Evolutionary conservation across 2,113 vertebrate species (phyloP).

Genomic region (Oxyura jamaicensis): DNA sequence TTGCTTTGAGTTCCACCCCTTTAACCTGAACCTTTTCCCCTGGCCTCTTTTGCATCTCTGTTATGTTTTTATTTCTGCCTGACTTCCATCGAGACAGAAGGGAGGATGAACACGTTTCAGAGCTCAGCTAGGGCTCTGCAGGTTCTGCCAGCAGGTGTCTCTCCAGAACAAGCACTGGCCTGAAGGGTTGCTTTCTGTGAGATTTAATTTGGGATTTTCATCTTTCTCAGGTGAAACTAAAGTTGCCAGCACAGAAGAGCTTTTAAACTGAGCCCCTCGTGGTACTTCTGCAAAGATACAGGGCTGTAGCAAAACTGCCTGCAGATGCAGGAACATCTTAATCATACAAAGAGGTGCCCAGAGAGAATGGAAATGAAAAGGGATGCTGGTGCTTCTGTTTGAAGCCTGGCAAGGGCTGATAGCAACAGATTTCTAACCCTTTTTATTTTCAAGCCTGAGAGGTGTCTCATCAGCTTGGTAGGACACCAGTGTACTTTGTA

Average conservation of each 20-base stretch:
- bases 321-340: rapidly evolving
- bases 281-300: background rate
- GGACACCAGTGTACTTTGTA: background rate
- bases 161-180: background rate
- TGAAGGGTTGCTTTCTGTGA: background rate
- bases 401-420: background rate
- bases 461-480: background rate
- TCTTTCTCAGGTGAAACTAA: background rate
- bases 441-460: background rate
- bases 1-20: background rate
- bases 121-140: rapidly evolving
- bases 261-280: background rate
- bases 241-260: background rate
- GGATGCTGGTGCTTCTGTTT: background rate
- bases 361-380: background rate
- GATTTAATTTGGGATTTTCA: background rate
- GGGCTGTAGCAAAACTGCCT: background rate
- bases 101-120: background rate
- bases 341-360: background rate
- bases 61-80: background rate
- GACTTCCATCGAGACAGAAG: background rate
- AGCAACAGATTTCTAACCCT: background rate
- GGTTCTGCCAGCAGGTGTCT: slow-evolving; percentile 9
- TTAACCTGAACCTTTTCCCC: background rate
- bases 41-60: background rate